Conservation (phyloP, 2,888 invertebrate species). For the Andrena bicolor region DNA sequence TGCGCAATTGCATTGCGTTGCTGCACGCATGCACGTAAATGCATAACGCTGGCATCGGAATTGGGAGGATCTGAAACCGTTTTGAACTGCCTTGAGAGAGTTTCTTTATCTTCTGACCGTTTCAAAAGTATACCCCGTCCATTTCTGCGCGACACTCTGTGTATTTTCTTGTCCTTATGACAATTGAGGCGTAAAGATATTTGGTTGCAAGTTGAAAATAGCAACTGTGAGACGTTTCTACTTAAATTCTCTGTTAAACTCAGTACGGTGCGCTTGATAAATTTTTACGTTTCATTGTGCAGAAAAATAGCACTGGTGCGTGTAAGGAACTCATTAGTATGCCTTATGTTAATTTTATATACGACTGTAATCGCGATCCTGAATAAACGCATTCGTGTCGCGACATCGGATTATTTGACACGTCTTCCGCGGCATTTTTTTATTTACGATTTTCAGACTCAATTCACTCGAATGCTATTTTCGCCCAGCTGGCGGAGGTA, state of each 20-base stretch:
- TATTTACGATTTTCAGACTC: slow-evolving; percentile 5
- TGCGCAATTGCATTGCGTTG: too few species aligned
- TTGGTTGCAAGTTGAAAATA: neutral
- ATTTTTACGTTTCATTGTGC: neutral
- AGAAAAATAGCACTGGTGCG: neutral
- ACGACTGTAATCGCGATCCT: neutral
- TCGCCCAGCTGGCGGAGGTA: slow-evolving; percentile 38
- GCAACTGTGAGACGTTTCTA: neutral
- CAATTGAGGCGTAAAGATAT: neutral
- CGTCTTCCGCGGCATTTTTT: slow-evolving; percentile 9
- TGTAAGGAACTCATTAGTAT: neutral
- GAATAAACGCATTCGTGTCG: slow-evolving; percentile 5
- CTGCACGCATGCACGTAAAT: too few species aligned
- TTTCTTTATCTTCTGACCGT: too few species aligned
- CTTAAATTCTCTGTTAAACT: neutral
- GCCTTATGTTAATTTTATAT: slow-evolving; percentile 11
- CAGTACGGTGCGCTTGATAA: neutral
- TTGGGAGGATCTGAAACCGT: too few species aligned
- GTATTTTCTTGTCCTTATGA: too few species aligned
- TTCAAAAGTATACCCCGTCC: too few species aligned
- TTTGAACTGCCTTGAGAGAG: too few species aligned
- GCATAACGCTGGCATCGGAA: too few species aligned
- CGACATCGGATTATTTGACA: neutral
- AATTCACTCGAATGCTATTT: slow-evolving; percentile 42
- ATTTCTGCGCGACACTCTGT: too few species aligned